Percentiles rank a stretch among this genome's conserved stretches.
Conservation (phyloP, 2,797 vertebrate genomes). For the Sandelia bainsii region DNA sequence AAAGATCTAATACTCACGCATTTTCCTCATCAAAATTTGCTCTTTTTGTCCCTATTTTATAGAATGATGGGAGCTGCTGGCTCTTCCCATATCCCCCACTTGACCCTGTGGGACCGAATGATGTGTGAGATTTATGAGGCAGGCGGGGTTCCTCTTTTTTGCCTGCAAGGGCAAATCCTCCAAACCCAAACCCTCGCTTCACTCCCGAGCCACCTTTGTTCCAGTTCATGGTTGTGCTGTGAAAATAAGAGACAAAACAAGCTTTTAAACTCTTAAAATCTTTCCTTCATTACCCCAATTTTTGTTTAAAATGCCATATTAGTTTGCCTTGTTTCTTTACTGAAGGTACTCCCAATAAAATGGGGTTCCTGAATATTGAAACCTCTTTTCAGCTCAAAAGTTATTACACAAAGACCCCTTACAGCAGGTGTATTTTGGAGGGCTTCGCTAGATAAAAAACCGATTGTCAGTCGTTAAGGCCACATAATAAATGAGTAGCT, state of each 20-base stretch:
- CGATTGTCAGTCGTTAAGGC: not conserved
- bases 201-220: conserved; percentile 95
- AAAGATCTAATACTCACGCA: conserved; percentile 87
- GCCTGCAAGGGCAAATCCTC: conserved; percentile 91
- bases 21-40: conserved; percentile 99
- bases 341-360: not conserved
- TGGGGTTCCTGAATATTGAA: not conserved
- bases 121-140: conserved; percentile 87
- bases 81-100: conserved; percentile 88
- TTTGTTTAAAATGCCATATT: not conserved
- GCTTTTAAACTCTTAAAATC: not conserved
- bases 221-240: conserved; percentile 92
- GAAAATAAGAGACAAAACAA: not conserved
- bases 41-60: conserved; percentile 97
- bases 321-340: not conserved
- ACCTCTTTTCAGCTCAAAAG: not conserved
- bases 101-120: conserved; percentile 87
- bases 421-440: not conserved
- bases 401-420: not conserved
- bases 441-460: no score
- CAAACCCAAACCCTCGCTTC: conserved; percentile 98
- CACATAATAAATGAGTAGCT: not conserved
- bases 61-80: conserved; percentile 96
- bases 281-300: not conserved
- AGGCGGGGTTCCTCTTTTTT: conserved; percentile 94